Base-by-base conservation (phyloP, 2,113 vertebrate genomes). In the Channa argus region DNA sequence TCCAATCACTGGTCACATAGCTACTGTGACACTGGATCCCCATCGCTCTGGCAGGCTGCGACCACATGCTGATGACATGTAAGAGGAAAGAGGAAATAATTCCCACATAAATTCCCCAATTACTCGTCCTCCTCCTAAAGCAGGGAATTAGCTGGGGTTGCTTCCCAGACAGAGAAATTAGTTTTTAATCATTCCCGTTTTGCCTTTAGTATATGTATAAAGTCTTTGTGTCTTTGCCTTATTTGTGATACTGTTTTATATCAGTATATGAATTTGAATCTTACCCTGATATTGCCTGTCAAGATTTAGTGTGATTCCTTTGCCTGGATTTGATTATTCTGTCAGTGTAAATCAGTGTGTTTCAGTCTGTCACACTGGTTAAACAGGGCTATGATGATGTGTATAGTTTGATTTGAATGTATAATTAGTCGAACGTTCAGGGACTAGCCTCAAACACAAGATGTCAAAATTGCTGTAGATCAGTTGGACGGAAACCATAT, bases 1-100 rank as follows among this genome's bases (percentile, higher is more conserved):
- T 82, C 93, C 92, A 61, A 89, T 91, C 9, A 90, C 88, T 0
- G 94, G 86, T 11, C 91, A 80, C 0, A 66, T 93, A 59, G 78
- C 93, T 0, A 77, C 85, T 0, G 77, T 94, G 44, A 95, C 56
- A 79, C 89, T 91, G 87, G 86, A 39, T 76, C 89, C 91, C 3
- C 83, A 52, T 2, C 88, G 73, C 47, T 80, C 85, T 5, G 75
- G 82, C 24, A 74, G 74, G 14, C 83, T 89, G 39, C 84, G 73
- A 65, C 92, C 91, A 34, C 89, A 94, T 9, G 92, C 93, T 33
- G 94, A 95, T 69, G 94, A 93, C 74, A 95, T 95, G 92, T 94
- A 86, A 90, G 24, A 51, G 12, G 58, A 58, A 74, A 5, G 0
- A 13, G 55, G 34, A 55, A 62, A 51, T 55, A 4, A 58, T 73